Conservation (phyloP, 1,140 invertebrate genomes). For the Drosophila equinoxialis region DNA sequence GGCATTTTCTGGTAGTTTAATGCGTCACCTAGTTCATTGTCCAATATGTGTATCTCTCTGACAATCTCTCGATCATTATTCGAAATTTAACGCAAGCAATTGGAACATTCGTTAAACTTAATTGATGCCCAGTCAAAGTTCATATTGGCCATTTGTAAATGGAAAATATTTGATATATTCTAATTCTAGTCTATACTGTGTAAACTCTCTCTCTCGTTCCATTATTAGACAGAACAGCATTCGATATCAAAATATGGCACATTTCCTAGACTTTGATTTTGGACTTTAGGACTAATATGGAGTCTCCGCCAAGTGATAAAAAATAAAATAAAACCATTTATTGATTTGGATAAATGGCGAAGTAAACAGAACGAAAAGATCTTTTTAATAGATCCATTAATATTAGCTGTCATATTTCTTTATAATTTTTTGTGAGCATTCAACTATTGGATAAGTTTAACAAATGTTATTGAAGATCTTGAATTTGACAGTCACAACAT, state of each 20-base stretch:
- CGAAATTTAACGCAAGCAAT: constrained; percentile 51
- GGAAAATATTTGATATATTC: neutral
- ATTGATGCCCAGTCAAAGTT: constrained; percentile 64
- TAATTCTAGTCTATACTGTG: neutral
- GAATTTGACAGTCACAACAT: too few relatives aligned
- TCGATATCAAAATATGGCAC: neutral
- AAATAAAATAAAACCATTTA: too few relatives aligned
- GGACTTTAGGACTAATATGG: neutral
- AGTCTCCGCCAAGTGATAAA: too few relatives aligned
- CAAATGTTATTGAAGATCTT: too few relatives aligned
- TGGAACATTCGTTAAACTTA: constrained; percentile 72
- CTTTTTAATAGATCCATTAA: too few relatives aligned
- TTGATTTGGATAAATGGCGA: too few relatives aligned
- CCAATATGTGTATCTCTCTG: constrained; percentile 27
- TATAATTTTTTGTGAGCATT: too few relatives aligned
- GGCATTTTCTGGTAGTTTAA: constrained; percentile 38
- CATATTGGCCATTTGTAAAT: constrained; percentile 19
- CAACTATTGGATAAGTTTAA: too few relatives aligned
- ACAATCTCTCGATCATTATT: constrained; percentile 42
- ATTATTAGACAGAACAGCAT: too few relatives aligned
- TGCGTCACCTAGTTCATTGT: constrained; percentile 25
- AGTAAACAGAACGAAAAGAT: too few relatives aligned
- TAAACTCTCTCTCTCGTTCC: neutral
- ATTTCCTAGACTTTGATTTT: neutral
- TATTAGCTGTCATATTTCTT: too few relatives aligned